Evolutionary conservation across 30 jellyfish, hydroid and myxozoan species (phyloP).

Genomic region (Turritopsis rubra): DNA sequence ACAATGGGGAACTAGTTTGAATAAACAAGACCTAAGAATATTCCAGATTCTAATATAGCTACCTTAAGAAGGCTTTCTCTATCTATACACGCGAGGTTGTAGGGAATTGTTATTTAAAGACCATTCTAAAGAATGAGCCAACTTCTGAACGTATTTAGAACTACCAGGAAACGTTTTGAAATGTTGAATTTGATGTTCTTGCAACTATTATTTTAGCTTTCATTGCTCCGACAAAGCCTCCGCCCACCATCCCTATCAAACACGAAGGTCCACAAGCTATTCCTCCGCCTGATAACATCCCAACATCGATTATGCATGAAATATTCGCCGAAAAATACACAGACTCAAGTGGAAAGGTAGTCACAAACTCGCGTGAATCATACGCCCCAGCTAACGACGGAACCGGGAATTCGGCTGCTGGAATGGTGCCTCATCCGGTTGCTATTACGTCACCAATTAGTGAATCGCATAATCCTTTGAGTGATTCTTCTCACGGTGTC

Average conservation of each 20-base stretch:
- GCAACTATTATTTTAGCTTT: constrained; percentile 27
- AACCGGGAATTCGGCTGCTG: neutral
- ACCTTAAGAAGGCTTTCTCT: too few species aligned
- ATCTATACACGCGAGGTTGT: too few species aligned
- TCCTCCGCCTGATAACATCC: constrained; percentile 69
- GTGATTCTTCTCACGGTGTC: neutral
- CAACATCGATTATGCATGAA: constrained; percentile 33
- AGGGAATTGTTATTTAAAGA: too few species aligned
- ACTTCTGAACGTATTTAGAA: too few species aligned
- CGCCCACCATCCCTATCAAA: constrained; percentile 56
- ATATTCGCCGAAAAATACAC: neutral
- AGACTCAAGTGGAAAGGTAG: constrained; percentile 3
- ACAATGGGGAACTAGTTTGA: too few species aligned
- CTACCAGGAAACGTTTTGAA: too few species aligned
- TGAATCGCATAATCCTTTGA: constrained; percentile 5
- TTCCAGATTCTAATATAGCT: too few species aligned
- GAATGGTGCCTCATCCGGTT: constrained; percentile 15
- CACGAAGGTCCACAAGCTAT: constrained; percentile 89
- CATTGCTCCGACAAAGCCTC: constrained; percentile 63
- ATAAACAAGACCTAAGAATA: too few species aligned
- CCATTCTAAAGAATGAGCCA: too few species aligned
- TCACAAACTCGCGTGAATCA: neutral
- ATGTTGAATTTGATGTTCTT: too few species aligned
- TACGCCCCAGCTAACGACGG: neutral
- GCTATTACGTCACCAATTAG: constrained; percentile 4